Base-by-base conservation (phyloP, 2,888 invertebrate species). In the Chrysopilus asiliformis region DNA sequence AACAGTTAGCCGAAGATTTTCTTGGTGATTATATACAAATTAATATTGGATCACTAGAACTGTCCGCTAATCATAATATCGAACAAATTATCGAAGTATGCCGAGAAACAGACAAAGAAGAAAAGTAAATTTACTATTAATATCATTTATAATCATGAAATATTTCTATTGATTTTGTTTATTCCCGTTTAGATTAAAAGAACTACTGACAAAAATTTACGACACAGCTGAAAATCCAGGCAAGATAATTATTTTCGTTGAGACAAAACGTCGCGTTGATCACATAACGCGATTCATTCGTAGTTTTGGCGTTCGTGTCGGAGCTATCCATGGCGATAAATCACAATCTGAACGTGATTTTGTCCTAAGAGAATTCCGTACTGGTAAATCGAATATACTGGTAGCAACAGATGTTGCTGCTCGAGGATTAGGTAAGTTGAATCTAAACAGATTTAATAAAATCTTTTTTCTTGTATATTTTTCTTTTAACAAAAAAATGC, bases 331-430 rank as follows among this genome's bases (percentile, higher is more conserved):
- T 56, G 94, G 94, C 29, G 93, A 94, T 63, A 95, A 94, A 64
- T 83, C 85, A 18, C 93, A 94, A 57, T 81, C 82, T 57, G 91
- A 93, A 62, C 73, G 93, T 54, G 93, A 94, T 64, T 83, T 82
- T 68, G 89, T 90, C 35, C 68, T 91, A 41, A 72, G 76, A 61
- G 89, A 90, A 60, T 91, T 91, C 63, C 76, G 87, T 50, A 77
- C 75, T 54, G 85, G 86, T 41, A 76, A 81, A 57, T 76, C 81
- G 36, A 79, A 79, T 44, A 90, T 95, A 55, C 71, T 95, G 48
- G 86, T 95, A 42, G 95, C 95, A 49, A 95, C 95, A 43, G 95
- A 95, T 68, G 94, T 95, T 56, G 95, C 95, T 47, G 94, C 95
- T 34, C 74, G 93, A 57, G 93, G 94, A 57, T 71, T 94, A 64